phyloP scores from a whole-genome alignment of 1,140 invertebrate genomes.

The Stratiolaelaps scimitus region DNA sequence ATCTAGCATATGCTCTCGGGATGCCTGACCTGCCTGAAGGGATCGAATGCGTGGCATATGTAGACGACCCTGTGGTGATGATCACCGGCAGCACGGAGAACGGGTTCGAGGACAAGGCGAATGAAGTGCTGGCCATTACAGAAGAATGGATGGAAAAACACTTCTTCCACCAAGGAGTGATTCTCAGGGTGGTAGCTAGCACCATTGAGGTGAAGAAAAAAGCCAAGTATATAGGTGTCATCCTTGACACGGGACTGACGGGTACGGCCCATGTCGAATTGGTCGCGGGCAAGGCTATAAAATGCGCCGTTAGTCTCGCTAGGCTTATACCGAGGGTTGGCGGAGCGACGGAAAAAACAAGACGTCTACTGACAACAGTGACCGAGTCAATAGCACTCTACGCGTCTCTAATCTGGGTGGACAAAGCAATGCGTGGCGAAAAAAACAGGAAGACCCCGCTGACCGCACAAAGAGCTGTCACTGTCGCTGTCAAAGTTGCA shows the following conservation, averaged over 20 bases:
- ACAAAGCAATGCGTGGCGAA: background rate
- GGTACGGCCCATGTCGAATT: background rate
- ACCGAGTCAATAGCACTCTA: slow-evolving; percentile 2
- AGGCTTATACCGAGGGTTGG: background rate
- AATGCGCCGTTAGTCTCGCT: background rate
- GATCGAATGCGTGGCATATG: too few species aligned
- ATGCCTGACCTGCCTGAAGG: too few species aligned
- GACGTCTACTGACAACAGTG: background rate
- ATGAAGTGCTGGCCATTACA: background rate
- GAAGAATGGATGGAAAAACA: background rate
- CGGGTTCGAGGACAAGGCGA: background rate
- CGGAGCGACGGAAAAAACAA: background rate
- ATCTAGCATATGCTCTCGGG: too few species aligned
- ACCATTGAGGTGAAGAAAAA: background rate
- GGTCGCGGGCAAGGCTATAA: background rate
- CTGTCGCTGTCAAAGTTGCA: background rate
- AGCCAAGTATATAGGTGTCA: background rate
- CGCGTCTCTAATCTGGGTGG: background rate
- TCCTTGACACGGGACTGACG: background rate
- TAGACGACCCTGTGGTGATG: too few species aligned
- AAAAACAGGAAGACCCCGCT: background rate
- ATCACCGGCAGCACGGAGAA: too few species aligned
- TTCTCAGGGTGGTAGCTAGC: background rate
- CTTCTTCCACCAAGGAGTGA: background rate
- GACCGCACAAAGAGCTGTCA: background rate